Conservation (phyloP, 2,113 vertebrate species). For the Gymnorhina tibicen region DNA sequence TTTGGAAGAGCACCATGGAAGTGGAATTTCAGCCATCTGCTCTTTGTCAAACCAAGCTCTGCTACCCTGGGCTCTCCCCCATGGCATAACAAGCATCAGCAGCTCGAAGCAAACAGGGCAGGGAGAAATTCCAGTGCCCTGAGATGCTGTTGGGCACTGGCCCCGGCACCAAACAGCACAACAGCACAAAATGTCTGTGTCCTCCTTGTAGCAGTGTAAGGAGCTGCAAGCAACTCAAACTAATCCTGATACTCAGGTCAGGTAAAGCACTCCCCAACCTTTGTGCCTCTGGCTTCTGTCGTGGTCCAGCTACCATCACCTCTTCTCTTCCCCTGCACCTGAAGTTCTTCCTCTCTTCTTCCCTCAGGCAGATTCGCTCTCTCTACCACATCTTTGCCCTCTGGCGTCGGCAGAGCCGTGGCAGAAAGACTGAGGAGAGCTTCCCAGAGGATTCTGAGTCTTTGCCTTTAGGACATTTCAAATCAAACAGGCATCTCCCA, state of each 20-base stretch:
- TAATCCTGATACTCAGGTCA: neutral
- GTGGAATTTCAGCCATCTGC: neutral
- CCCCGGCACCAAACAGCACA: neutral
- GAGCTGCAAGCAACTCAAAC: neutral
- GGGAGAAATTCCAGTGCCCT: neutral
- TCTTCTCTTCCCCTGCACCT: neutral
- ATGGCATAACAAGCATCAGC: neutral
- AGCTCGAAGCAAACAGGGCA: neutral
- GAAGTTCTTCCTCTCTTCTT: neutral
- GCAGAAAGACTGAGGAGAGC: neutral
- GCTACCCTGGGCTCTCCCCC: neutral
- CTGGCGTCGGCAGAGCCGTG: neutral
- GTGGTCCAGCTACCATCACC: neutral
- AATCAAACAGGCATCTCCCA: neutral
- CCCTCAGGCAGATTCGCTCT: neutral
- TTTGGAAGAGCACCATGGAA: neutral
- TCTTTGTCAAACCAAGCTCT: neutral
- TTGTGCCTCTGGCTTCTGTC: neutral
- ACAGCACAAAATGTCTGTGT: neutral
- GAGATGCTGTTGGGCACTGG: neutral
- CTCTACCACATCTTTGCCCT: neutral
- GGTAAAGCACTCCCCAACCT: neutral
- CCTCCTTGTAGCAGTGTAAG: neutral
- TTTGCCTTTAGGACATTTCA: neutral
- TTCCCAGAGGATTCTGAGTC: neutral